phyloP scores from a whole-genome alignment of 2,113 vertebrate genomes.

The Cryptotis parvus region DNA sequence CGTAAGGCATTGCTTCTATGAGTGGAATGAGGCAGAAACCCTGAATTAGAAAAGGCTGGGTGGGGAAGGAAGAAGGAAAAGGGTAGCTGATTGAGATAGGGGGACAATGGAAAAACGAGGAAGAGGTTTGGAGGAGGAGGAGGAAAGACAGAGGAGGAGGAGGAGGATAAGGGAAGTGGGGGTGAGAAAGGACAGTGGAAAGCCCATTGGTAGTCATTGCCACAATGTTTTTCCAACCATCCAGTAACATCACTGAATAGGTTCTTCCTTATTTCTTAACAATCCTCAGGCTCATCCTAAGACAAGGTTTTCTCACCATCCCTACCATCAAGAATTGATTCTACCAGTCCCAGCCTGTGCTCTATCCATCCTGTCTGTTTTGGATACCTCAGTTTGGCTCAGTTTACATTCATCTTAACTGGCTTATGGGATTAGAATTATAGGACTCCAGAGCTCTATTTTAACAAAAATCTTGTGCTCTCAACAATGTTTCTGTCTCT shows the following conservation, averaged over 20 bases:
- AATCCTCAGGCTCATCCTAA: background rate
- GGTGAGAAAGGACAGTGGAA: slow-evolving; percentile 27
- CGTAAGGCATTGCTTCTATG: slow-evolving; percentile 27
- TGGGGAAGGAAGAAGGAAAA: slow-evolving; percentile 61
- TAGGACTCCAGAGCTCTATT: background rate
- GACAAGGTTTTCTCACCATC: background rate
- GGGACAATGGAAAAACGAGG: slow-evolving; percentile 61
- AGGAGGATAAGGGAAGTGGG: slow-evolving; percentile 55
- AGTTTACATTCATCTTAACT: background rate
- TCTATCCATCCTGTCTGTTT: background rate
- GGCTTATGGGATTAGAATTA: background rate
- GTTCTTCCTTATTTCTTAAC: slow-evolving; percentile 59
- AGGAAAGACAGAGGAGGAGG: slow-evolving; percentile 31
- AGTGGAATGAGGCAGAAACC: slow-evolving; percentile 64
- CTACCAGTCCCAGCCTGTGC: background rate
- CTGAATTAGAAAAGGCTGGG: slow-evolving; percentile 48
- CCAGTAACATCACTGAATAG: slow-evolving; percentile 18
- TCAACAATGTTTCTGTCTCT: slow-evolving; percentile 1
- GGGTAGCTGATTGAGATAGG: background rate
- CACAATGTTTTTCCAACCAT: slow-evolving; percentile 42
- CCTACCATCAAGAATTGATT: background rate
- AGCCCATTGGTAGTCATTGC: background rate
- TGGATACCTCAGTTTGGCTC: no score
- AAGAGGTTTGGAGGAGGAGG: slow-evolving; percentile 62
- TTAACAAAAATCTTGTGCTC: slow-evolving; percentile 32